These are phyloP conservation scores for Siniperca undulata DNA, from an alignment of 2,797 vertebrate species.

Conservation along the genomic window DNA sequence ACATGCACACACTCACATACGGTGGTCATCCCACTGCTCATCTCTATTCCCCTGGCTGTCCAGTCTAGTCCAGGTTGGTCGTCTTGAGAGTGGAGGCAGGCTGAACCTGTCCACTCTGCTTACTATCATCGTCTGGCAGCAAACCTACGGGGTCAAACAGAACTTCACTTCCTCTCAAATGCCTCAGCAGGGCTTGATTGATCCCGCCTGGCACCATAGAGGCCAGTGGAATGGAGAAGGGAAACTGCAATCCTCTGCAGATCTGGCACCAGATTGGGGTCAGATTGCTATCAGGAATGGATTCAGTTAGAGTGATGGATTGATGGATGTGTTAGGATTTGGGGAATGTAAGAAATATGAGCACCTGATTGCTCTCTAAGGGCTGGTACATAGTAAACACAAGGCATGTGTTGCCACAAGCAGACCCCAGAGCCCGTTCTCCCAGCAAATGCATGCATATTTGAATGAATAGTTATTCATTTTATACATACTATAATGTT, in stretches of 20 bases:
- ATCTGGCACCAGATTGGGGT: slow-evolving; percentile 60
- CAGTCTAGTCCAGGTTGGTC: slow-evolving; percentile 69
- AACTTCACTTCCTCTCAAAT: slow-evolving; percentile 70
- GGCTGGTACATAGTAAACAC: slow-evolving; percentile 7
- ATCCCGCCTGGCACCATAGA: slow-evolving; percentile 68
- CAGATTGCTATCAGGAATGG: slow-evolving; percentile 44
- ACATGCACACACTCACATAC: slow-evolving; percentile 3
- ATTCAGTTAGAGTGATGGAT: slow-evolving; percentile 32
- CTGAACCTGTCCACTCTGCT: slow-evolving; percentile 77
- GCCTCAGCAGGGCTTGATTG: slow-evolving; percentile 70
- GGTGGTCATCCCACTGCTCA: slow-evolving; percentile 65
- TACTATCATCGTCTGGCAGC: slow-evolving; percentile 75
- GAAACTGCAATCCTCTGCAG: slow-evolving; percentile 58
- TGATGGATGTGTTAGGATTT: slow-evolving; percentile 51
- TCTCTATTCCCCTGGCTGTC: slow-evolving; percentile 75
- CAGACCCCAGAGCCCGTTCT: not conserved
- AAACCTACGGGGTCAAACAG: slow-evolving; percentile 74
- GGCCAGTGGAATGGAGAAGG: slow-evolving; percentile 51
- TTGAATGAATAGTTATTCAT: not conserved
- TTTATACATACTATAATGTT: not conserved
- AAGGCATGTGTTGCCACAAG: not conserved
- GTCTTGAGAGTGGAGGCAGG: slow-evolving; percentile 77
- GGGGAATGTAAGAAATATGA: slow-evolving; percentile 51
- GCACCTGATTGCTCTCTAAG: slow-evolving; percentile 33
- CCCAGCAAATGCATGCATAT: not conserved